Evolutionary conservation across 2,888 invertebrate genomes (phyloP), one percentile per base, ranked within the genome.

Genomic region (Pyrocoelia pectoralis): DNA sequence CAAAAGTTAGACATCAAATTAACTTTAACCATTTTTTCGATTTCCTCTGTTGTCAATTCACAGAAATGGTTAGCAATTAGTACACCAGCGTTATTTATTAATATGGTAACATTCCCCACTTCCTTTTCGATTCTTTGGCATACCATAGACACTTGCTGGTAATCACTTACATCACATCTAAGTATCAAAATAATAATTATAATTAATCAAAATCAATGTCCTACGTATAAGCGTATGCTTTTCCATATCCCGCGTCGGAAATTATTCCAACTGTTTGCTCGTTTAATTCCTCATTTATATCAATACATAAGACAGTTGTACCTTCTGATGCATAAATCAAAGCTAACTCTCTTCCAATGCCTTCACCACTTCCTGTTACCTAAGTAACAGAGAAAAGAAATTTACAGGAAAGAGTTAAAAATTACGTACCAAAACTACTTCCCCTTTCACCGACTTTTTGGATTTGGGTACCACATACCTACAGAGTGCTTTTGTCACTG

Each of bases 81-180:
- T 66, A 94, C 91, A 3, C 94, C 94, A 0, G 94, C 94, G 82
- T 95, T 95, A 81, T 94, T 94, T 8, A 94, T 84, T 56, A 95
- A 80, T 74, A 95, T 89, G 0, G 90, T 88, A 2, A 94, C 88
- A 56, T 89, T 86, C 0, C 94, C 94, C 0, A 94, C 88, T 69
- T 93, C 90, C 3, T 82, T 78, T 52, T 84, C 84, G 1, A 93
- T 85, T 74, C 84, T 86, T n/a, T n/a, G n/a, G 52, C 86, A 84
- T 0, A 90, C 90, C 46, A 88, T 76, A 13, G 83, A 82, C 51
- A 88, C 91, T 12, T 88, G 84, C 0, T 88, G 85, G 13, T 90
- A 84, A 67, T 88, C 85, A 4, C 92, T 87, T 0, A 95, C 91
- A 82, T 95, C 92, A 74, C 93, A 92, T 70, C 92, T 91, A 77